Percentiles rank a stretch among this genome's conserved stretches.
Evolutionary conservation across 1,140 invertebrate species (phyloP).

Genomic region (Drosophila seguyi): DNA sequence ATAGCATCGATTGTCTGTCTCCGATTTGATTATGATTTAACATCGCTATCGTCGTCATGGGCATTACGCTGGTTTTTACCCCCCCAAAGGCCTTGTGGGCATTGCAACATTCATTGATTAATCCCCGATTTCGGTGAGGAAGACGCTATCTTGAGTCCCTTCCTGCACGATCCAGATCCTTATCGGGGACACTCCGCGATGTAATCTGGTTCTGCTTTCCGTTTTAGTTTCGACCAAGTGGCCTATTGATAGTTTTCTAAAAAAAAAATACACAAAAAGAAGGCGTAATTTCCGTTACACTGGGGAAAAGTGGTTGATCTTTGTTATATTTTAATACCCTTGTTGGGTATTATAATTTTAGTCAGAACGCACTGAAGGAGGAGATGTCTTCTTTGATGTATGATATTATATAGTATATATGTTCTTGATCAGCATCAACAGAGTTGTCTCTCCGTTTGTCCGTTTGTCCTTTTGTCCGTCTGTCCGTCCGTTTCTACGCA

Average conservation of each 20-base stretch:
- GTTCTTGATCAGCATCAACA: no score
- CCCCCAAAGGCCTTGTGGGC: not conserved
- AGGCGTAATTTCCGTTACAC: slow-evolving; percentile 24
- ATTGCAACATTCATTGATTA: slow-evolving; percentile 16
- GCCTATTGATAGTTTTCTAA: slow-evolving; percentile 6
- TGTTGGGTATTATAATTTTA: no score
- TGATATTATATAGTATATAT: no score
- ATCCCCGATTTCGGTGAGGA: not conserved
- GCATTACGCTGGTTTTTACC: not conserved
- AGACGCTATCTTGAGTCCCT: not conserved
- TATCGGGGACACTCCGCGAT: slow-evolving; percentile 14
- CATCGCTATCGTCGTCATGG: not conserved
- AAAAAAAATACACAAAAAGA: not conserved
- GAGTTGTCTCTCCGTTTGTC: no score
- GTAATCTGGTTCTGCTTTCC: slow-evolving; percentile 20
- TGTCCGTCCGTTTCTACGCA: no score
- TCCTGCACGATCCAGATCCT: slow-evolving; percentile 11
- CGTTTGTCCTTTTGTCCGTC: no score
- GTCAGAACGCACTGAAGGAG: no score
- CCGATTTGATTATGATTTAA: not conserved
- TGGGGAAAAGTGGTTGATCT: not conserved
- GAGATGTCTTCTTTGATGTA: no score
- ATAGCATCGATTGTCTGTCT: slow-evolving; percentile 8
- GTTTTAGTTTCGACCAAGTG: slow-evolving; percentile 24
- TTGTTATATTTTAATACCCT: no score